phyloP scores from a whole-genome alignment of 2,888 invertebrate genomes.

The Papilio elwesi region DNA sequence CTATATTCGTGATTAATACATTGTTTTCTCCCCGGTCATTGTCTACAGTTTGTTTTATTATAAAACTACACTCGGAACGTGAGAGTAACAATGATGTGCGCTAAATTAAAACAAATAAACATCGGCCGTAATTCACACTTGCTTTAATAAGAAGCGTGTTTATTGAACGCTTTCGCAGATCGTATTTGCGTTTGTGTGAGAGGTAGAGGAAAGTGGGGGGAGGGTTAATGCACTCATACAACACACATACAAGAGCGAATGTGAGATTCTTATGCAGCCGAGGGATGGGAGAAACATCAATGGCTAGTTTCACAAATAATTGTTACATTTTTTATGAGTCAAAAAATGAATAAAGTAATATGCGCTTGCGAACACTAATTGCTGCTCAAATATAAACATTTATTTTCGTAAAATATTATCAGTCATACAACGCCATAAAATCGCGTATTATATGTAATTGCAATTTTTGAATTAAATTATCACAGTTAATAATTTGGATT shows the following conservation, averaged over 20 bases:
- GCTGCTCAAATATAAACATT: too few species aligned
- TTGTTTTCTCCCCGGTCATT: constrained; percentile 9
- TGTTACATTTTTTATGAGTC: too few species aligned
- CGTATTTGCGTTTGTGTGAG: neutral
- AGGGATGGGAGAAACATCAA: too few species aligned
- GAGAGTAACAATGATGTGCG: constrained; percentile 49
- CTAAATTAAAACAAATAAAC: constrained; percentile 56
- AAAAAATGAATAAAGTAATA: too few species aligned
- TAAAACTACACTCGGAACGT: constrained; percentile 32
- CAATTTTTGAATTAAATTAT: neutral
- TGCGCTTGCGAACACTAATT: too few species aligned
- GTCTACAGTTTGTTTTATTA: constrained; percentile 27
- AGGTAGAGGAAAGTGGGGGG: neutral
- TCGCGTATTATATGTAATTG: neutral
- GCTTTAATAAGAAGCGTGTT: constrained; percentile 31
- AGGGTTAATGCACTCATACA: neutral
- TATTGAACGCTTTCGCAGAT: constrained; percentile 6
- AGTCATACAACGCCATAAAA: too few species aligned
- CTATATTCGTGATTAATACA: neutral
- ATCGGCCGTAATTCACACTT: constrained; percentile 14
- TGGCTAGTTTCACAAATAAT: too few species aligned
- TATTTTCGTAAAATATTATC: too few species aligned
- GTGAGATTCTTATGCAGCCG: too few species aligned
- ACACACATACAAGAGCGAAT: too few species aligned
- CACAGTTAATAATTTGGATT: neutral